Evolutionary conservation across 2,113 vertebrate genomes (phyloP).

Genomic region (Haemorhous mexicanus): DNA sequence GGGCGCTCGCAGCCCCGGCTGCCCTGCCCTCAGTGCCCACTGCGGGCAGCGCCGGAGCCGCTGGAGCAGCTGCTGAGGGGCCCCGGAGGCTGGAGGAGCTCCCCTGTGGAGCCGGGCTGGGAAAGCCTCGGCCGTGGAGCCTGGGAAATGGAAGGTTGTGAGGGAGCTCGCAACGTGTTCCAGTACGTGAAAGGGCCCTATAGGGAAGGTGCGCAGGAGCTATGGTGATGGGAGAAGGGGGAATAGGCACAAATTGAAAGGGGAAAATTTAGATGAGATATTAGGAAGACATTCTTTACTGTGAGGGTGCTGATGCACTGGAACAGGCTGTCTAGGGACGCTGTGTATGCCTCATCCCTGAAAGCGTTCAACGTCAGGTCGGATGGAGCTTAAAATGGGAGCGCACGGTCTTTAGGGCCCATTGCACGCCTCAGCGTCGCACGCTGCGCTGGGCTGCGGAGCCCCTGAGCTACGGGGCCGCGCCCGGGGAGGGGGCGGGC

Average conservation of each 20-base stretch:
- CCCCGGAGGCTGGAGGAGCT: too few species aligned
- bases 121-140: too few species aligned
- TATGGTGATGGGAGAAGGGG: background rate
- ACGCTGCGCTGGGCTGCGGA: background rate
- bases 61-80: background rate
- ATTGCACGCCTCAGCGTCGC: fast-evolving
- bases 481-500: background rate
- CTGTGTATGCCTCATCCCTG: background rate
- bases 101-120: fast-evolving
- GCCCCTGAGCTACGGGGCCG: too few species aligned
- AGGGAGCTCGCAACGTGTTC: background rate
- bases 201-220: too few species aligned
- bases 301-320: background rate
- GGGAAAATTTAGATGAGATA: too few species aligned
- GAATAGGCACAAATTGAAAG: background rate
- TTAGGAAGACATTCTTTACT: background rate
- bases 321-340: background rate
- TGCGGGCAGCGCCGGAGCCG: background rate
- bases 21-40: fast-evolving
- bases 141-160: too few species aligned
- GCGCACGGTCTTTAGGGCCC: fast-evolving
- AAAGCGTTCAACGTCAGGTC: background rate
- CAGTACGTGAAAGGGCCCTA: background rate
- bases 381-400: background rate
- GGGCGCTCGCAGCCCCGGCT: background rate